Conservation (phyloP, 2,797 vertebrate genomes). For the Acridotheres tristis region DNA sequence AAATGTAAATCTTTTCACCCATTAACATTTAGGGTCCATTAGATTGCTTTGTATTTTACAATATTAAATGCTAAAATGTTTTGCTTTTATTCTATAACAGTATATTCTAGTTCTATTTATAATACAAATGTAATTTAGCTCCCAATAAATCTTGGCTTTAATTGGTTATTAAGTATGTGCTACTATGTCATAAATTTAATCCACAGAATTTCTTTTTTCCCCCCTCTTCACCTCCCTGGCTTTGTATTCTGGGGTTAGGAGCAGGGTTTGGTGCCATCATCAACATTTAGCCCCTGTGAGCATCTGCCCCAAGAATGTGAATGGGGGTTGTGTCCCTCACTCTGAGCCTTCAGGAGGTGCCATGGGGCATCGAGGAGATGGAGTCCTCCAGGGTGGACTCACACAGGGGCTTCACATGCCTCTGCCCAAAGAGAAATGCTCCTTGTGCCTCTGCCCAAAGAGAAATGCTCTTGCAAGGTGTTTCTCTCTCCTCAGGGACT, state of each 20-base stretch:
- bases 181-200: constrained; percentile 42
- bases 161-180: constrained; percentile 71
- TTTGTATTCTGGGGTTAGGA: not conserved
- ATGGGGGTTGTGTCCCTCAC: rapidly evolving
- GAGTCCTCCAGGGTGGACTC: not conserved
- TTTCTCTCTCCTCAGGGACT: not conserved
- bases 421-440: not conserved
- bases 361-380: rapidly evolving
- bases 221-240: not conserved
- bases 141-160: constrained; percentile 71
- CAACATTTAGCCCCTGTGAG: not conserved
- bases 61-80: constrained; percentile 69
- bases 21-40: constrained; percentile 74
- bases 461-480: not conserved
- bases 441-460: not conserved
- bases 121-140: constrained; percentile 64
- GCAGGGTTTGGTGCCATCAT: rapidly evolving
- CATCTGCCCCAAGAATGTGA: not conserved
- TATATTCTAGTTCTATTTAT: constrained; percentile 60
- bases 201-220: not conserved
- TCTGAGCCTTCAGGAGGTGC: not conserved
- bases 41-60: constrained; percentile 70
- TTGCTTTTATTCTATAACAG: constrained; percentile 60
- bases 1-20: constrained; percentile 74
- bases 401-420: rapidly evolving